phyloP scores from a whole-genome alignment of 2,797 vertebrate genomes.

The Ibycter americanus region DNA sequence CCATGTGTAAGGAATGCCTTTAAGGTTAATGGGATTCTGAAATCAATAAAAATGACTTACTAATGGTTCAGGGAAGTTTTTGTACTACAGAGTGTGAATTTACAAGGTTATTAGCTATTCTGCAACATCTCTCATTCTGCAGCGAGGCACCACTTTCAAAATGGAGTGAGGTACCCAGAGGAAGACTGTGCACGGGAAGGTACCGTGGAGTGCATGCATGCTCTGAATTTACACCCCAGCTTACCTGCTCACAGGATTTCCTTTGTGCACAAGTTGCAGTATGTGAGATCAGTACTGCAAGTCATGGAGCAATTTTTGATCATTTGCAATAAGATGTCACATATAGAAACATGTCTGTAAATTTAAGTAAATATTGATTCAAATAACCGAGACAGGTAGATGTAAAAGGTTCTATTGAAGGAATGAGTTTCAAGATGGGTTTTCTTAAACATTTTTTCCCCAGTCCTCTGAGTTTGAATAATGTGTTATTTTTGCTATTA shows the following conservation, averaged over 20 bases:
- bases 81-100: conserved; percentile 19
- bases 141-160: not conserved
- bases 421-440: not conserved
- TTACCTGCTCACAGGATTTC: not conserved
- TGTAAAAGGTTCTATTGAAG: not conserved
- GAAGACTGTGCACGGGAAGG: not conserved
- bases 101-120: conserved; percentile 30
- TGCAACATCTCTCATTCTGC: not conserved
- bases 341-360: not conserved
- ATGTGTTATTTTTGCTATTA: not conserved
- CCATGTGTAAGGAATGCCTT: not conserved
- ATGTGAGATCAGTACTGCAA: not conserved
- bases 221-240: not conserved
- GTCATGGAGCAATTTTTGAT: accelerated
- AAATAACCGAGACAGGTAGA: not conserved
- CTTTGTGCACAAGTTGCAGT: not conserved
- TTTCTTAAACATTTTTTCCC: accelerated
- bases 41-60: conserved; percentile 55
- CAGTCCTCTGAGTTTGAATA: not conserved
- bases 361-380: not conserved
- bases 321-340: not conserved
- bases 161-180: not conserved
- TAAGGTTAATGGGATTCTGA: conserved; percentile 47
- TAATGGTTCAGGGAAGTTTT: conserved; percentile 45
- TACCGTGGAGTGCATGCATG: not conserved